Base-by-base conservation (phyloP, 1,140 invertebrate genomes). In the Ridgeia piscesae region DNA sequence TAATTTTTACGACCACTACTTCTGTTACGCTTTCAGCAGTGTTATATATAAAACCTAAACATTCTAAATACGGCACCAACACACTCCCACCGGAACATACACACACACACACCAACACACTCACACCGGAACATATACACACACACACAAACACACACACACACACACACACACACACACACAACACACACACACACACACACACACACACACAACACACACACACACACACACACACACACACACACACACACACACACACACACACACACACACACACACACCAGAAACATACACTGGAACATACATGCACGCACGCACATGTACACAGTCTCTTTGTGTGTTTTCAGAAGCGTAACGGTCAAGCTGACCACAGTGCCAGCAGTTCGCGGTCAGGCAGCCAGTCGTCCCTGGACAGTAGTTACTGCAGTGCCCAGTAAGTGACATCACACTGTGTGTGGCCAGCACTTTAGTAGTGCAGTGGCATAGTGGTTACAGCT, bases 391-490 rank as follows among this genome's bases (percentile, higher is more conserved):
- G 58, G 58, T 77, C 58, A 17, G 58, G 58, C 58, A 77, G 58
- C 27, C 58, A 77, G 4, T 77, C 58, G 27, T 77, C 58, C 17
- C 58, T 77, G 58, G 58, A 77, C 58, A 77, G 58, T 31, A 42
- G 35, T n/a, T 90, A 90, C 35, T 90, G 35, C 35, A 90, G 89
- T 35, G 34, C 89, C 34, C 17, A 90, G 89, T 34, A n/a, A 35
- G 35, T 17, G 0, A 90, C 42, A 77, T 77, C 58, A 42, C 42
- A 42, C 42, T 42, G 42, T 4, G 42, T 42, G 42, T 42, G 11
- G 42, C 4, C 42, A 42, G 42, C 42, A 42, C 11, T 42, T n/a
- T n/a, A n/a, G n/a, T n/a, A n/a, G n/a, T n/a, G n/a, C n/a, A n/a
- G n/a, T n/a, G n/a, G n/a, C n/a, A n/a, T n/a, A n/a, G n/a, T n/a